A percentile compares a stretch with the other conserved stretches of the same genome.
phyloP scores from a whole-genome alignment of 2,113 vertebrate species.

The Aramus guarauna region DNA sequence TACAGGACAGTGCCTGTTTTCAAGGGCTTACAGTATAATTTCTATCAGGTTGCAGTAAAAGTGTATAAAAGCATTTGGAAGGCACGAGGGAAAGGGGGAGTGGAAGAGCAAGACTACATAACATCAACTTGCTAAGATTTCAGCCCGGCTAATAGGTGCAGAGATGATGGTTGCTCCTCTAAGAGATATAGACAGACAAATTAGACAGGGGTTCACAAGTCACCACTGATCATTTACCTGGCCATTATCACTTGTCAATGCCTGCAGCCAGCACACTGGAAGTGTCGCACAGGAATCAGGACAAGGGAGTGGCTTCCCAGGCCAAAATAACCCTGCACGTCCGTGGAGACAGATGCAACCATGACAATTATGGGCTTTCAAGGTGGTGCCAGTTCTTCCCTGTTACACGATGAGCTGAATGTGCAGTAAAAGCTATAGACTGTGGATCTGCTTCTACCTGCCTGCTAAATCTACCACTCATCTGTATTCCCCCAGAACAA shows the following conservation, averaged over 20 bases:
- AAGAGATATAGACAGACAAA: constrained; percentile 1
- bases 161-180: constrained; percentile 7
- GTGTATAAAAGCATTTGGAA: neutral
- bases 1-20: neutral
- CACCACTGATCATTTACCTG: constrained; percentile 1
- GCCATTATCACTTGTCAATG: neutral
- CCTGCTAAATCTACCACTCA: neutral
- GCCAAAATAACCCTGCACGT: neutral
- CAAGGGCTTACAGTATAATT: neutral
- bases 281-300: neutral
- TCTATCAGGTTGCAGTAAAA: neutral
- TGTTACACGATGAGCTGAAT: neutral
- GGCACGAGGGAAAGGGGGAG: neutral
- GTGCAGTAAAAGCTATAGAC: neutral
- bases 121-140: neutral
- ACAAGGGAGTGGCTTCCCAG: neutral
- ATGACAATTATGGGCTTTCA: neutral
- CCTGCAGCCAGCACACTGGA: neutral
- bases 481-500: neutral
- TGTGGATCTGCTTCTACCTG: neutral
- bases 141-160: neutral
- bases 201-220: neutral
- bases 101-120: neutral
- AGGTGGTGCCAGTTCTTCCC: neutral
- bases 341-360: neutral